Evolutionary conservation across 2,113 vertebrate genomes (phyloP), one percentile per base, ranked within the genome.

Genomic region (Hemiprocne comata): DNA sequence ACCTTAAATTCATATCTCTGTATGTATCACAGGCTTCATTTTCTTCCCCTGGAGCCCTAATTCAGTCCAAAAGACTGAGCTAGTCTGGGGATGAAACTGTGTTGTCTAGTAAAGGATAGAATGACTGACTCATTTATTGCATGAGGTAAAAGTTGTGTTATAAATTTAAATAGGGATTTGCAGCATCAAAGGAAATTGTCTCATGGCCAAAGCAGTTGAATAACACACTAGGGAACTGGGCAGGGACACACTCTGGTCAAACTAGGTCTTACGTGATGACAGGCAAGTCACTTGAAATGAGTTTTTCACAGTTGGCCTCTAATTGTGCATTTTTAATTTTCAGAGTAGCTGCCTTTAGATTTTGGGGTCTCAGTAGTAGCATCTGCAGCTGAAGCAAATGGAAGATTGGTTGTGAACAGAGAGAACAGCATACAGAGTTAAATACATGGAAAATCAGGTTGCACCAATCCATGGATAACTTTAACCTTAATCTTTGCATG

Each of bases 261-360:
- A 62, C 20, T 44, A 85, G 71, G 67, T 90, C 55, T 88, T 88
- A n/a, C 2, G 34, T 84, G 92, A 71, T 84, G 88, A 84, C 82
- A 90, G 69, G 65, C 64, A 64, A 80, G 76, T 90, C 65, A 64
- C 60, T 92, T 90, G 50, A 76, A 93, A 77, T 17, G 9, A 51
- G 38, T 60, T 94, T 92, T 95, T 93, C 72, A 80, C 44, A 64
- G 55, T 73, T 93, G 85, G 64, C 48, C 51, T 91, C 53, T 87
- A 83, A 85, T 82, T 93, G 55, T 74, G 31, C 53, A 13, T 93
- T 90, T 95, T 73, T 77, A 62, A 74, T 90, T 93, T 95, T 92
- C 48, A 71, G 65, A 67, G 79, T 44, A 80, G 60, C n/a, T 93
- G 79, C 57, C 60, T 80, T 92, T 75, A 80, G 82, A 77, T 67